Conservation (phyloP, 2,113 vertebrate genomes). For the Marcusenius ussheri region DNA sequence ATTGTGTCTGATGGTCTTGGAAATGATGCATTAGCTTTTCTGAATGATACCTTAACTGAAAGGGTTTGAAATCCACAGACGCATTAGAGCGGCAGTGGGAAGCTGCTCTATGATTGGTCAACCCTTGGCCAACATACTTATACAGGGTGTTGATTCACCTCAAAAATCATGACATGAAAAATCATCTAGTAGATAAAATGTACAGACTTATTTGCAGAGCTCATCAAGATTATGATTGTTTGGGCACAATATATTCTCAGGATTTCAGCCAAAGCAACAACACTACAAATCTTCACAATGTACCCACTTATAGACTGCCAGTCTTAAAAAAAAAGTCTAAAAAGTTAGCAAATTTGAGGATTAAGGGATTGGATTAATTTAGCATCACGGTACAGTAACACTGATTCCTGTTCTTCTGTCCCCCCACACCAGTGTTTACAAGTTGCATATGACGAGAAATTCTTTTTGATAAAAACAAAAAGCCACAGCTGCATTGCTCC, state of each 20-base stretch:
- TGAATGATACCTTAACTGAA: slow-evolving; percentile 58
- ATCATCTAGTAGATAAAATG: not conserved
- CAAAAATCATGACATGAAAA: not conserved
- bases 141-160: not conserved
- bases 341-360: not conserved
- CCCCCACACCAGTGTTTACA: not conserved
- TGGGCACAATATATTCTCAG: not conserved
- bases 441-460: not conserved
- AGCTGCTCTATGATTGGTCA: not conserved
- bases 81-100: not conserved
- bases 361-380: not conserved
- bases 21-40: slow-evolving; percentile 46
- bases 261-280: not conserved
- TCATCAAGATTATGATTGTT: not conserved
- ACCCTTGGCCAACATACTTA: not conserved
- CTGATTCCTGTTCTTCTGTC: not conserved
- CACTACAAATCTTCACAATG: not conserved
- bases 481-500: not conserved
- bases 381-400: not conserved
- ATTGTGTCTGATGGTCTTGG: slow-evolving; percentile 37
- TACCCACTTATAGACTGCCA: not conserved
- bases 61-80: slow-evolving; percentile 21
- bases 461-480: not conserved
- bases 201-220: not conserved
- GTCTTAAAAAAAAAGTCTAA: not conserved